Conservation (phyloP, 2,888 invertebrate genomes). For the Auanema freiburgensis region DNA sequence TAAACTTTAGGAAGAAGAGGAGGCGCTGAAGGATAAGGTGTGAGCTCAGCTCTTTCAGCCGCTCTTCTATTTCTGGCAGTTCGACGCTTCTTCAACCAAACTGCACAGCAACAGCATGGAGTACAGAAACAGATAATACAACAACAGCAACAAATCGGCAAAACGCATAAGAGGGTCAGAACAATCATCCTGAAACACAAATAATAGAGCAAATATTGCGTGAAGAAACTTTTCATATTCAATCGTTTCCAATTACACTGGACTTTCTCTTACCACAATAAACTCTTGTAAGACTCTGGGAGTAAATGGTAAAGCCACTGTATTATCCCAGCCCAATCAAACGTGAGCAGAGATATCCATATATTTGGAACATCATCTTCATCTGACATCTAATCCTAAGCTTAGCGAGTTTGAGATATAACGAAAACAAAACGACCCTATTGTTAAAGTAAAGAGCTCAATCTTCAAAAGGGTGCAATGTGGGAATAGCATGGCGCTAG, state of each 20-base stretch:
- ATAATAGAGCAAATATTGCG: background rate
- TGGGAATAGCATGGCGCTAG: too few relatives aligned
- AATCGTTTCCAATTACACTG: background rate
- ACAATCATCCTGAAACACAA: slow-evolving; percentile 48
- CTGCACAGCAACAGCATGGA: slow-evolving; percentile 45
- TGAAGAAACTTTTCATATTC: background rate
- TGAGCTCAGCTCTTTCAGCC: slow-evolving; percentile 6
- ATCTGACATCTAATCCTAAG: too few relatives aligned
- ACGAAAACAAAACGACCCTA: too few relatives aligned
- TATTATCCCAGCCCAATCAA: slow-evolving; percentile 34
- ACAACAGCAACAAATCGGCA: slow-evolving; percentile 39
- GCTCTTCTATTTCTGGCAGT: slow-evolving; percentile 10
- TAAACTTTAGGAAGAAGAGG: slow-evolving; percentile 14
- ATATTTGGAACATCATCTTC: slow-evolving; percentile 14
- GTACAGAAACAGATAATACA: slow-evolving; percentile 47
- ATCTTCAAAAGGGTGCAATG: too few relatives aligned
- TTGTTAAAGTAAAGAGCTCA: too few relatives aligned
- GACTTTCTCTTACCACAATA: background rate
- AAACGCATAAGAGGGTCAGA: slow-evolving; percentile 42
- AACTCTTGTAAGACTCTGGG: slow-evolving; percentile 10
- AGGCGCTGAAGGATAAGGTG: slow-evolving; percentile 15
- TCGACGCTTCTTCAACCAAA: slow-evolving; percentile 19
- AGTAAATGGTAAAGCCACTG: slow-evolving; percentile 38
- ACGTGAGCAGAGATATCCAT: slow-evolving; percentile 32
- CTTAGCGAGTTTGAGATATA: too few relatives aligned